A percentile compares a stretch with the other conserved stretches of the same genome.
Conservation (phyloP, 1,140 invertebrate genomes). For the Neocloeon triangulifer region DNA sequence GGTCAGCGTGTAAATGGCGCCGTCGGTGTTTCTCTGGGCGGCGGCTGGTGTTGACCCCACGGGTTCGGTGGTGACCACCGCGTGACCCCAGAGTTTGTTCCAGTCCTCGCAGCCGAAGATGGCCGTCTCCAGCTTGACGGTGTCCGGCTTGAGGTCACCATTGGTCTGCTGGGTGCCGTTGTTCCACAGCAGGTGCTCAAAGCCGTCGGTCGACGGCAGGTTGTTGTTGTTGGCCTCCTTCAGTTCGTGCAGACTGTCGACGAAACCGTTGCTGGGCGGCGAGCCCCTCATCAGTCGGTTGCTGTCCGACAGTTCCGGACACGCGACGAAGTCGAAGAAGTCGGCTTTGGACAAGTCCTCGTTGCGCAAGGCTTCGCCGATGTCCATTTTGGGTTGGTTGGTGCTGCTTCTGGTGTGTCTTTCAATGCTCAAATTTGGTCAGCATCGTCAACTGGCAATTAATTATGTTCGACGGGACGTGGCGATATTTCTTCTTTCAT, state of each 20-base stretch:
- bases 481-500: too few species aligned
- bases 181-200: slow-evolving; percentile 1
- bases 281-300: too few species aligned
- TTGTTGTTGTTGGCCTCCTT: slow-evolving; percentile 7
- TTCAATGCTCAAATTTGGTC: too few species aligned
- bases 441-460: too few species aligned
- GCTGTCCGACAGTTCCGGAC: slow-evolving; percentile 18
- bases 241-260: slow-evolving; percentile 2
- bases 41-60: not conserved
- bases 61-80: slow-evolving; percentile 3
- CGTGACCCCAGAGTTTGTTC: slow-evolving; percentile 1
- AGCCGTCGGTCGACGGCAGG: not conserved
- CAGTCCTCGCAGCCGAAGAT: not conserved
- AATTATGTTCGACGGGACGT: too few species aligned
- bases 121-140: too few species aligned
- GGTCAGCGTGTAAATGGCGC: slow-evolving; percentile 28
- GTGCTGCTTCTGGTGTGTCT: not conserved
- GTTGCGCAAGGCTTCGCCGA: slow-evolving; percentile 50
- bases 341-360: slow-evolving; percentile 53
- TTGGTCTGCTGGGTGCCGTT: not conserved
- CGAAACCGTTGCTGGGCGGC: too few species aligned
- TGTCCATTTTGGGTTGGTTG: slow-evolving; percentile 32
- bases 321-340: slow-evolving; percentile 70
- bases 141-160: not conserved
- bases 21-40: slow-evolving; percentile 21